phyloP scores from a whole-genome alignment of 2,888 invertebrate genomes.

The Mechanitis messenoides region DNA sequence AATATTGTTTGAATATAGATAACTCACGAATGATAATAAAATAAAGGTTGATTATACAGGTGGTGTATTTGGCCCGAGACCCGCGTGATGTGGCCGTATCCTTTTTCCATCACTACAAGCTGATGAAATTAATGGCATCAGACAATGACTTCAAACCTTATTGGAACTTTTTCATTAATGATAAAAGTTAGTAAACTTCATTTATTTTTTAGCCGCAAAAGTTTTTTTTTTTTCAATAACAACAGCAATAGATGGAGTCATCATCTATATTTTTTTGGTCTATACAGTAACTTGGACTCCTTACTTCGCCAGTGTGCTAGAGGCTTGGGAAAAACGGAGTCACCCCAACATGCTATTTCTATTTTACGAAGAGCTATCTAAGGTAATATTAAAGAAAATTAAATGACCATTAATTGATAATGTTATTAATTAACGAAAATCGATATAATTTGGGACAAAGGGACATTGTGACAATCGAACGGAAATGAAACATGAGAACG shows the following conservation, averaged over 20 bases:
- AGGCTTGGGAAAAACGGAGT: slow-evolving; percentile 79
- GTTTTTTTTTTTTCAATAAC: no score
- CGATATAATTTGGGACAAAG: no score
- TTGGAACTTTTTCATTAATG: slow-evolving; percentile 78
- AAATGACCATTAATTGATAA: background rate
- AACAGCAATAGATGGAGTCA: background rate
- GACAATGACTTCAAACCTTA: slow-evolving; percentile 75
- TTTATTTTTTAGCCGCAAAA: background rate
- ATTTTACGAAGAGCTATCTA: slow-evolving; percentile 84
- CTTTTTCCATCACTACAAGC: slow-evolving; percentile 80
- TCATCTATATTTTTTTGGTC: no score
- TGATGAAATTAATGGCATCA: slow-evolving; percentile 67
- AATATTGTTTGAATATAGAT: no score
- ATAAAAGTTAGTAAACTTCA: slow-evolving; percentile 70
- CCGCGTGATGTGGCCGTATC: slow-evolving; percentile 89
- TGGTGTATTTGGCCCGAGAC: slow-evolving; percentile 86
- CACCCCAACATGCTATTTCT: slow-evolving; percentile 82
- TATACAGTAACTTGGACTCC: slow-evolving; percentile 55
- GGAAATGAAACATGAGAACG: no score
- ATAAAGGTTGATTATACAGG: slow-evolving; percentile 21
- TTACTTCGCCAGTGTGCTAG: slow-evolving; percentile 83
- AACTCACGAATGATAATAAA: background rate
- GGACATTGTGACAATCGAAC: no score
- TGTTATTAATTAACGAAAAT: no score
- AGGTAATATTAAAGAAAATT: slow-evolving; percentile 48